Conservation (phyloP, 1,140 invertebrate species). For the Caerostris extrusa region DNA sequence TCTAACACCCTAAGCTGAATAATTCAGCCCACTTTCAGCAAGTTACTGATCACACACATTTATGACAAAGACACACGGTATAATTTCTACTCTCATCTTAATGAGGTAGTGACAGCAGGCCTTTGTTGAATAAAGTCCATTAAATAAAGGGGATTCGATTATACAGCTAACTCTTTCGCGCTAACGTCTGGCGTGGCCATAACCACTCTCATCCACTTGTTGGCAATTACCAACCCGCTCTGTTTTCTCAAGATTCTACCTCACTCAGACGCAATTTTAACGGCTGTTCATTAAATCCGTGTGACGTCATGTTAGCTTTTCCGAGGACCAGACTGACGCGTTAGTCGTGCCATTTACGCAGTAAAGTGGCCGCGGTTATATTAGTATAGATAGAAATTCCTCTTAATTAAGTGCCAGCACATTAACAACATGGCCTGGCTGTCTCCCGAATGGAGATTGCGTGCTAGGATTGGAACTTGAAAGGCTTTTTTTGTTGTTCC, state of each 20-base stretch:
- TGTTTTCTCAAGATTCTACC: constrained; percentile 21
- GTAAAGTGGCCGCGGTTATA: not conserved
- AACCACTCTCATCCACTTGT: constrained; percentile 22
- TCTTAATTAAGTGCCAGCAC: constrained; percentile 1
- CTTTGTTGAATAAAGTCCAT: constrained; percentile 24
- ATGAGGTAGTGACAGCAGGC: not conserved
- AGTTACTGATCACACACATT: not conserved
- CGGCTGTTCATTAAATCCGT: constrained; percentile 34
- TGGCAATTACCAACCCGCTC: constrained; percentile 21
- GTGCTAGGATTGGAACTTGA: not conserved
- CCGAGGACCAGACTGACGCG: not conserved
- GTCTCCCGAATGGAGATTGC: not conserved
- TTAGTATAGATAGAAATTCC: not conserved
- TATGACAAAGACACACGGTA: not conserved
- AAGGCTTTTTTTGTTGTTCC: not conserved
- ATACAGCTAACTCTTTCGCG: not conserved
- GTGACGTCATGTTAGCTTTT: constrained; percentile 2
- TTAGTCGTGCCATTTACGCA: constrained; percentile 34
- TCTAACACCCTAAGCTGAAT: not conserved
- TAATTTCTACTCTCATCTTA: constrained; percentile 16
- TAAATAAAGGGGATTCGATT: constrained; percentile 41
- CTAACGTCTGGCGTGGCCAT: not conserved
- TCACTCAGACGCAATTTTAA: constrained; percentile 35
- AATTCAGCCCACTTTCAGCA: not conserved
- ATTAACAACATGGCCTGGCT: not conserved